Conservation (phyloP, 2,113 vertebrate species). For the Oncorhynchus mykiss region DNA sequence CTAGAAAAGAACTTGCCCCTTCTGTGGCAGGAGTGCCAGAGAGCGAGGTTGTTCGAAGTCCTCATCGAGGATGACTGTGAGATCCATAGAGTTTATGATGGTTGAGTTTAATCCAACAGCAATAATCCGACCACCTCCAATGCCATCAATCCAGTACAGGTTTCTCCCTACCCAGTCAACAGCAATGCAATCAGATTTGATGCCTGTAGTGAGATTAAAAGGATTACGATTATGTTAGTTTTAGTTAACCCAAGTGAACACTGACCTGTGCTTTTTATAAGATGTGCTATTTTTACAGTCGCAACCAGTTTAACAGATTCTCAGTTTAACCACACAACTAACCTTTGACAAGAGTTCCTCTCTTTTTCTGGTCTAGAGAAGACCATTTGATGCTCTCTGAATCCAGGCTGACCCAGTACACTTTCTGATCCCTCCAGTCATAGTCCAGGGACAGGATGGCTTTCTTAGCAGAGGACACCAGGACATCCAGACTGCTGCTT, state of each 20-base stretch:
- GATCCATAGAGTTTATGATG: constrained; percentile 61
- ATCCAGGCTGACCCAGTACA: constrained; percentile 85
- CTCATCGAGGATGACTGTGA: constrained; percentile 77
- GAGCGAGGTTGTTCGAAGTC: constrained; percentile 81
- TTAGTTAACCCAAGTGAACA: no score
- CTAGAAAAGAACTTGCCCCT: constrained; percentile 72
- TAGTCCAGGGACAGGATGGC: constrained; percentile 84
- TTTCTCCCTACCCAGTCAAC: constrained; percentile 91
- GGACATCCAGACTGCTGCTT: constrained; percentile 72
- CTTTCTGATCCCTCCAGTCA: constrained; percentile 78
- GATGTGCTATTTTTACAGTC: no score
- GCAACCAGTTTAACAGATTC: no score
- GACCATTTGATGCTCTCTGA: constrained; percentile 84
- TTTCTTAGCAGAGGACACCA: constrained; percentile 72
- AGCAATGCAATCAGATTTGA: constrained; percentile 81
- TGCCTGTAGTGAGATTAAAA: constrained; percentile 63
- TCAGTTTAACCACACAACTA: not conserved
- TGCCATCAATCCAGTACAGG: constrained; percentile 87
- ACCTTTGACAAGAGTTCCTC: constrained; percentile 85
- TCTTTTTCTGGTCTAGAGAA: constrained; percentile 71
- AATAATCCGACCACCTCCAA: constrained; percentile 77
- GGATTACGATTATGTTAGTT: not conserved
- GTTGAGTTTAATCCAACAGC: constrained; percentile 69
- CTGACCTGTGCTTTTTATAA: no score
- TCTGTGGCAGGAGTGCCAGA: constrained; percentile 81